Conservation (phyloP, 2,888 invertebrate species). For the Lamellibrachia satsuma region DNA sequence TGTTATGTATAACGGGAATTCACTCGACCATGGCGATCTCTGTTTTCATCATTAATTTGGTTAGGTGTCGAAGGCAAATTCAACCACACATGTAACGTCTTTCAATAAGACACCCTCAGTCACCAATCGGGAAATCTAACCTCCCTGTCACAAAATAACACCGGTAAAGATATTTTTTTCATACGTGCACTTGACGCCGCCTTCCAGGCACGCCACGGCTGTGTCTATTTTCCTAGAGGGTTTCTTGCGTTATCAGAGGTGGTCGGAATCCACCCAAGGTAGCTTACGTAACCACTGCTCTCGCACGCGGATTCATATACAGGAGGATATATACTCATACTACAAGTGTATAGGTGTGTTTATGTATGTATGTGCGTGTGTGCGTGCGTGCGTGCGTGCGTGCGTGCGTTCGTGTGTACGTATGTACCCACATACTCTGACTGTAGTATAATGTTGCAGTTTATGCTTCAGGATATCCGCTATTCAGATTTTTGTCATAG, state of each 20-base stretch:
- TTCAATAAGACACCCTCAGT: background rate
- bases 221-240: background rate
- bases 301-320: too few relatives aligned
- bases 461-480: background rate
- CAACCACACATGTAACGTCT: background rate
- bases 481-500: background rate
- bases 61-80: background rate
- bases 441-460: background rate
- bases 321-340: too few relatives aligned
- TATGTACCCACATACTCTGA: too few relatives aligned
- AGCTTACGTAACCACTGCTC: background rate
- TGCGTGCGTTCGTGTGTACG: background rate
- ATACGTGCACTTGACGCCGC: background rate
- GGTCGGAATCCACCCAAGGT: background rate
- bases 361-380: background rate
- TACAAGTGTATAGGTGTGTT: background rate
- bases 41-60: background rate
- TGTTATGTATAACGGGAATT: too few relatives aligned
- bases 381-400: background rate
- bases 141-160: background rate
- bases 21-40: background rate
- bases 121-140: background rate
- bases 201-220: background rate
- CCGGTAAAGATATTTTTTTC: background rate
- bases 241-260: background rate